A percentile compares a stretch with the other conserved stretches of the same genome.
These are phyloP conservation scores for Sebastes melanostomus DNA, from an alignment of 2,797 vertebrate species.

Conservation along the genomic window DNA sequence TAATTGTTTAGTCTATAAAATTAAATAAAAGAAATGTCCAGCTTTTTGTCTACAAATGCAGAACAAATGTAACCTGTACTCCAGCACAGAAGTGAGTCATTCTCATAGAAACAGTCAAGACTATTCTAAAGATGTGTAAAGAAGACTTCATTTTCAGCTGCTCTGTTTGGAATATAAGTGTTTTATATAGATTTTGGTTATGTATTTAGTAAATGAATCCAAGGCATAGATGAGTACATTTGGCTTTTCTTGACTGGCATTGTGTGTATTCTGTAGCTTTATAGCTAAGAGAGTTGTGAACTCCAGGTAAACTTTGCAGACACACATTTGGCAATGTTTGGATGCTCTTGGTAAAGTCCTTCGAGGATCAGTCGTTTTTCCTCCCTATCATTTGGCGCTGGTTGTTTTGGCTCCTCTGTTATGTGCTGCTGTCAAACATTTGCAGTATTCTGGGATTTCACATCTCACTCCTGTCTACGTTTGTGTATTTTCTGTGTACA, in stretches of 20 bases:
- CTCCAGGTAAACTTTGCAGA: conserved; percentile 22
- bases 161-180: not conserved
- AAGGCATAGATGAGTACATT: not conserved
- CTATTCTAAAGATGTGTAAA: not conserved
- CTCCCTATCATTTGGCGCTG: conserved; percentile 28
- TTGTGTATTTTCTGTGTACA: not conserved
- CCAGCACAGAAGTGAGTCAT: not conserved
- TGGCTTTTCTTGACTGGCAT: not conserved
- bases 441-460: conserved; percentile 31
- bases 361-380: conserved; percentile 10
- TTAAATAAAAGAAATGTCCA: not conserved
- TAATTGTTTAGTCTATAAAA: no score
- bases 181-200: not conserved
- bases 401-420: conserved; percentile 42
- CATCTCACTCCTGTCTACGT: not conserved
- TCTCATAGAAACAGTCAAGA: not conserved
- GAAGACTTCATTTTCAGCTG: not conserved
- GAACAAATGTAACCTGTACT: not conserved
- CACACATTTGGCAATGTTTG: conserved; percentile 50
- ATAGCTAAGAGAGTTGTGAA: not conserved
- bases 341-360: conserved; percentile 19
- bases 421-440: conserved; percentile 50
- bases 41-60: not conserved
- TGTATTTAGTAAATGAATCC: not conserved
- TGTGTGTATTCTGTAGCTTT: no score